Evolutionary conservation across 2,113 vertebrate species (phyloP), one percentile per base, ranked within the genome.

Genomic region (Hippocampus comes): DNA sequence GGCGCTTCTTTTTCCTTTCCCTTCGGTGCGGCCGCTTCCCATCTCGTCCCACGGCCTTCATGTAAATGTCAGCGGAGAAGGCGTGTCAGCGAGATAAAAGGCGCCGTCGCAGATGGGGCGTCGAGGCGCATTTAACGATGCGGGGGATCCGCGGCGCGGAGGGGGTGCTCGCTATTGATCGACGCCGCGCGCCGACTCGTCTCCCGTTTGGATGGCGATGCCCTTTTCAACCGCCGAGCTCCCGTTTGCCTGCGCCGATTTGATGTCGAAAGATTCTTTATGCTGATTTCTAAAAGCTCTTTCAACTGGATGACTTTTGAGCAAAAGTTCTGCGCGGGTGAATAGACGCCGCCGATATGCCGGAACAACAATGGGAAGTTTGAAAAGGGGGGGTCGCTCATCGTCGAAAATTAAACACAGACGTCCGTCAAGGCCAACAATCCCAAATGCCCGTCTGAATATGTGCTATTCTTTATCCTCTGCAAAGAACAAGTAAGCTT

Each of bases 51-150:
- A 70, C 67, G 74, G 79, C 84, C 85, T 86, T 89, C 82, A 90
- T 90, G 82, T 87, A 84, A 87, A 88, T 87, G 85, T 87, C 87
- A 87, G 83, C 57, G 66, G 78, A 65, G 71, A 72, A 83, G 82
- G 77, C 78, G 42, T 80, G 77, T 82, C 78, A 67, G 64, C 9
- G 55, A 82, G 88, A 89, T 90, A 77, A 88, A 86, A 83, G 85
- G 78, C 20, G 64, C 41, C 84, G 89, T 85, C 81, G 82, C 0
- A 46, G 68, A 43, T 70, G 55, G 46, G 41, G 65, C 78, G 65
- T 81, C 72, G 38, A 81, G 81, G 48, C 73, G 43, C 69, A 63
- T 74, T 78, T 81, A 61, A 76, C 79, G 68, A 72, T 63, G 79
- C 71, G 41, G 68, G 72, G 75, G 72, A 38, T 27, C 64, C 75